Evolutionary conservation across 2,113 vertebrate species (phyloP).

Genomic region (Tenebrosternarchus preto): DNA sequence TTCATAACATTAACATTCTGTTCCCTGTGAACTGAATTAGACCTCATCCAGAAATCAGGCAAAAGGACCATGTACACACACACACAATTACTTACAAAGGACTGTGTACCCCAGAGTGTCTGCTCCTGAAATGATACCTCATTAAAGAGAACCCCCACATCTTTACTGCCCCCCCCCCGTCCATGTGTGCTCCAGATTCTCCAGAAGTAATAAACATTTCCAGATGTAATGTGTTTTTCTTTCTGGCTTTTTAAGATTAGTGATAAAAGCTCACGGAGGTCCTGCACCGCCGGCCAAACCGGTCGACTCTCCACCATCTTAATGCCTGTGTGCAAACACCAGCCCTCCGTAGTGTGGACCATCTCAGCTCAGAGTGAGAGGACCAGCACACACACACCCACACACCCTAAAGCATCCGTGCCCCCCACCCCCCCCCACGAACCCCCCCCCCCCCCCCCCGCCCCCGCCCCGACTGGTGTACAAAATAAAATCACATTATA

Average conservation of each 20-base stretch:
- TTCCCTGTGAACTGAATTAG: constrained; percentile 45
- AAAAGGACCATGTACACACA: constrained; percentile 4
- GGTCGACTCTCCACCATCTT: constrained; percentile 48
- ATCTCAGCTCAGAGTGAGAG: too few species aligned
- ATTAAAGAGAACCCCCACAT: constrained; percentile 39
- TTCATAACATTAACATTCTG: constrained; percentile 37
- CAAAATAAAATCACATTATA: too few species aligned
- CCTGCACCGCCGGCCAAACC: constrained; percentile 51
- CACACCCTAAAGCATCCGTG: background rate
- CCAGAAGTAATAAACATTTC: constrained; percentile 71
- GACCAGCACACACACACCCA: background rate
- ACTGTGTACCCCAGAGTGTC: background rate
- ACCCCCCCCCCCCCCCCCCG: too few species aligned
- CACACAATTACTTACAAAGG: background rate
- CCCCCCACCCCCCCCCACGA: background rate
- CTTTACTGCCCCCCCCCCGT: constrained; percentile 11
- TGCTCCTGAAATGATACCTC: constrained; percentile 44
- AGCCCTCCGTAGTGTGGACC: too few species aligned
- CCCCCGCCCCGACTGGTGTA: too few species aligned
- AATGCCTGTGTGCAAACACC: too few species aligned
- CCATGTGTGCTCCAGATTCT: constrained; percentile 60
- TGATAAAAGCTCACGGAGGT: constrained; percentile 55
- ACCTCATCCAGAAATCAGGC: constrained; percentile 40
- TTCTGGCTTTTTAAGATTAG: constrained; percentile 56
- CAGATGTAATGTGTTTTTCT: constrained; percentile 49